A percentile compares a stretch with the other conserved stretches of the same genome.
These are phyloP conservation scores for Chrysaora quinquecirrha DNA, from an alignment of 30 jellyfish, hydroid and myxozoan species.

Conservation along the genomic window DNA sequence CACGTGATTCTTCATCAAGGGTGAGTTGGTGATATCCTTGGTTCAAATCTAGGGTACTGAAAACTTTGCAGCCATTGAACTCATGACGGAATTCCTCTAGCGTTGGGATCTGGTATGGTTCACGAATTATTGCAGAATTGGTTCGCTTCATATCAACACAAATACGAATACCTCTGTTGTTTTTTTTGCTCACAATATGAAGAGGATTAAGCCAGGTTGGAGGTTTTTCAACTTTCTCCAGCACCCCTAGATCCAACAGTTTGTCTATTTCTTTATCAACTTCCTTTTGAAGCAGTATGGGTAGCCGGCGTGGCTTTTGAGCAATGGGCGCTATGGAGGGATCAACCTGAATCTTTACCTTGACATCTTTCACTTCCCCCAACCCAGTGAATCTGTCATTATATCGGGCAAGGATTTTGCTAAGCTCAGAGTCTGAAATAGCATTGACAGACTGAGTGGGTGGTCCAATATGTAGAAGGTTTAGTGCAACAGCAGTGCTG, in stretches of 20 bases:
- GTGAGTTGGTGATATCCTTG: slow-evolving; percentile 44
- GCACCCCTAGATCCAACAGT: slow-evolving; percentile 31
- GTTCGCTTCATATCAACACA: slow-evolving; percentile 65
- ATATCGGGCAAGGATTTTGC: slow-evolving; percentile 10
- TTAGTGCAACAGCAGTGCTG: slow-evolving; percentile 4
- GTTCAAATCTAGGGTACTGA: slow-evolving; percentile 34
- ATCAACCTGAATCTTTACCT: slow-evolving; percentile 9
- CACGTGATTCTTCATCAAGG: slow-evolving; percentile 26
- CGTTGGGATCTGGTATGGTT: slow-evolving; percentile 50
- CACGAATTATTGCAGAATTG: slow-evolving; percentile 55
- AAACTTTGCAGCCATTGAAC: slow-evolving; percentile 23
- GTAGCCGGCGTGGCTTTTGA: slow-evolving; percentile 50
- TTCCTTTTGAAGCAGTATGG: slow-evolving; percentile 38
- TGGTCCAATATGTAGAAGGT: slow-evolving; percentile 24
- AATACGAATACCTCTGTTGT: slow-evolving; percentile 16
- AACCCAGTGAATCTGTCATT: slow-evolving; percentile 42
- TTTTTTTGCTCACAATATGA: slow-evolving; percentile 29
- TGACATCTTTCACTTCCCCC: slow-evolving; percentile 44
- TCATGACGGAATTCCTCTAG: slow-evolving; percentile 33
- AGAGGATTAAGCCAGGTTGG: slow-evolving; percentile 57
- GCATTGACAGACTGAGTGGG: slow-evolving; percentile 9
- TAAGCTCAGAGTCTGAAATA: not conserved
- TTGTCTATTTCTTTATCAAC: slow-evolving; percentile 43
- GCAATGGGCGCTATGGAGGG: slow-evolving; percentile 30
- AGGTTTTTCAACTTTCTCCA: slow-evolving; percentile 46